Conservation (phyloP, 1,140 invertebrate genomes). For the Rhopalosiphum maidis region DNA sequence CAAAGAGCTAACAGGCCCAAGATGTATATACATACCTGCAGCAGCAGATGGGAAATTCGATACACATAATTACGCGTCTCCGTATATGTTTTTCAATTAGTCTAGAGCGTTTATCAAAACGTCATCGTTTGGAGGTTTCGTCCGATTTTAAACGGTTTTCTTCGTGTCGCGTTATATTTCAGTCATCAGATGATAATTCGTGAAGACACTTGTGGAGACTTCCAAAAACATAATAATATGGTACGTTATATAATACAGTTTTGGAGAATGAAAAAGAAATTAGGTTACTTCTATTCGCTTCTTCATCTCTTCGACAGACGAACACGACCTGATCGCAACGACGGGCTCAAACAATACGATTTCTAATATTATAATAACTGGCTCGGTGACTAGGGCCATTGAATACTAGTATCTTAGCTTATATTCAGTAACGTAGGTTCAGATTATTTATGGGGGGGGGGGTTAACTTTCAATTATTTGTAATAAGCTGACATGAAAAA, state of each 20-base stretch:
- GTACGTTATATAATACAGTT: neutral
- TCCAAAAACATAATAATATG: neutral
- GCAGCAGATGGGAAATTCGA: constrained; percentile 17
- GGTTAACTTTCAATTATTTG: too few relatives aligned
- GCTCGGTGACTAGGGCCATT: too few relatives aligned
- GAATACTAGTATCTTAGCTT: too few relatives aligned
- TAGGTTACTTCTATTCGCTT: neutral
- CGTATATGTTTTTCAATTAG: constrained; percentile 50
- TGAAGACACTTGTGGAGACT: neutral
- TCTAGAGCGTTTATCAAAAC: neutral
- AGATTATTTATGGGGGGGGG: too few relatives aligned
- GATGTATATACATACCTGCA: neutral
- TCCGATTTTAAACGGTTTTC: constrained; percentile 50
- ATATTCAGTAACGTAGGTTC: too few relatives aligned
- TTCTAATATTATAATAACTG: too few relatives aligned
- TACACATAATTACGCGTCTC: constrained; percentile 44
- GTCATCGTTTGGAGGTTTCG: constrained; percentile 13
- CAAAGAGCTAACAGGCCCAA: constrained; percentile 33
- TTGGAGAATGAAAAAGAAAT: neutral
- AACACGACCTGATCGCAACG: neutral
- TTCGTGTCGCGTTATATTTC: constrained; percentile 34
- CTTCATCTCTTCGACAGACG: neutral
- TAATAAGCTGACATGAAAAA: too few relatives aligned
- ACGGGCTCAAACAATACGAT: neutral
- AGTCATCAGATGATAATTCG: neutral